phyloP scores from a whole-genome alignment of 2,888 invertebrate species.

The Stegana nigrithorax region DNA sequence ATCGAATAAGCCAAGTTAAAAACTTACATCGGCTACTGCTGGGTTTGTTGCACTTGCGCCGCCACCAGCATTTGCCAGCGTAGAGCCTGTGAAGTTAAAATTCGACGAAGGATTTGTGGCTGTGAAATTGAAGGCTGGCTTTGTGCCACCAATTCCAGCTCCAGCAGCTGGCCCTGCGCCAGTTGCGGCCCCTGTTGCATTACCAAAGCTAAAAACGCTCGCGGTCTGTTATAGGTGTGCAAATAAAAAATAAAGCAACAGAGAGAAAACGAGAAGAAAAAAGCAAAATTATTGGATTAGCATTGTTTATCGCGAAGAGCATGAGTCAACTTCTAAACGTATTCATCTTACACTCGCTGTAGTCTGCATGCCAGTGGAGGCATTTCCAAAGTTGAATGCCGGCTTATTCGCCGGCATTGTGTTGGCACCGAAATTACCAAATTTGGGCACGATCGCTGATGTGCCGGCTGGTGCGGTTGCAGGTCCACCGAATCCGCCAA shows the following conservation, averaged over 20 bases:
- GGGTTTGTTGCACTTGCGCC: slow-evolving; percentile 27
- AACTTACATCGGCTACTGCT: slow-evolving; percentile 42
- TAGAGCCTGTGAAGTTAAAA: slow-evolving; percentile 62
- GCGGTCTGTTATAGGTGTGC: slow-evolving; percentile 6
- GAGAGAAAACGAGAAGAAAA: background rate
- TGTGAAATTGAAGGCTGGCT: slow-evolving; percentile 45
- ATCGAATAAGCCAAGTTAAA: background rate
- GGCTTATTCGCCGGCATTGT: slow-evolving; percentile 41
- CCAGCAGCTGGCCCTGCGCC: background rate
- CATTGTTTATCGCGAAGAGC: too few relatives aligned
- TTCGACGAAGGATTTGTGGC: slow-evolving; percentile 36
- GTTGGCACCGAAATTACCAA: too few relatives aligned
- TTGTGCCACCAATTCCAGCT: slow-evolving; percentile 11
- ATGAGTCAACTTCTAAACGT: background rate
- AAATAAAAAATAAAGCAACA: background rate
- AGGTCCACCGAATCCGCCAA: too few relatives aligned
- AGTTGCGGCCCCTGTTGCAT: too few relatives aligned
- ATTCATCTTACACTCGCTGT: slow-evolving; percentile 35
- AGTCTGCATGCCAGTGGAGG: slow-evolving; percentile 28
- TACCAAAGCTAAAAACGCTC: slow-evolving; percentile 25
- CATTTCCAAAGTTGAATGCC: slow-evolving; percentile 58
- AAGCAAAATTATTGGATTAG: background rate
- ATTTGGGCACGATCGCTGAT: too few relatives aligned
- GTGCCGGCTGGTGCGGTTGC: too few relatives aligned
- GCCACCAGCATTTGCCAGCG: too few relatives aligned